Evolutionary conservation across 2,888 invertebrate genomes (phyloP).

Genomic region (Hypomecis atomaria): DNA sequence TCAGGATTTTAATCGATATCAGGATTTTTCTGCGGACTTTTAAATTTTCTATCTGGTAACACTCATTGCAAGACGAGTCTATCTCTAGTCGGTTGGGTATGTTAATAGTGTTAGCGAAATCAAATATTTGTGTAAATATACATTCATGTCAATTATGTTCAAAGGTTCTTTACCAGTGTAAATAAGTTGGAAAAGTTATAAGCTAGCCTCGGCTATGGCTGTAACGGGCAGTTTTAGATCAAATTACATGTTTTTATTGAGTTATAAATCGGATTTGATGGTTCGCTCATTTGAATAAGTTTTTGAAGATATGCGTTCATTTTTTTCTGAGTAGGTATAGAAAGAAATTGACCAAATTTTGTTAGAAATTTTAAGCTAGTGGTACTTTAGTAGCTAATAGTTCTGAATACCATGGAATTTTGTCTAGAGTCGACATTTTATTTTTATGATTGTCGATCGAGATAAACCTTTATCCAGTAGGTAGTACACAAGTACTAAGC

Average conservation of each 20-base stretch:
- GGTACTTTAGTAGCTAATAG: not conserved
- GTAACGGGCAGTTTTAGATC: conserved; percentile 34
- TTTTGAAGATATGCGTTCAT: conserved; percentile 13
- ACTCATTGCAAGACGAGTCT: conserved; percentile 43
- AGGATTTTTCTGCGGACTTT: too few species aligned
- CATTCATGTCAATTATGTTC: conserved; percentile 52
- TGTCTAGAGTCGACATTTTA: not conserved
- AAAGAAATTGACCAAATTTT: too few species aligned
- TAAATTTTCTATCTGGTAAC: too few species aligned
- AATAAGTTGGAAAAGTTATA: conserved; percentile 32
- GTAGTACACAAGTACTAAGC: too few species aligned
- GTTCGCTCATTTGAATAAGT: conserved; percentile 29
- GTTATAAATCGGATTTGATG: conserved; percentile 31
- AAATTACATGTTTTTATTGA: conserved; percentile 34
- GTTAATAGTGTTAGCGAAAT: conserved; percentile 60
- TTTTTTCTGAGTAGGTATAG: not conserved
- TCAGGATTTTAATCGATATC: too few species aligned
- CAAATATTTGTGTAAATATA: conserved; percentile 56
- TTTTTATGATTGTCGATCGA: too few species aligned
- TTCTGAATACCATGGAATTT: not conserved
- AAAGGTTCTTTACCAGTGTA: conserved; percentile 43
- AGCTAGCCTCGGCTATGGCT: conserved; percentile 21
- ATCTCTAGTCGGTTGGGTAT: conserved; percentile 51
- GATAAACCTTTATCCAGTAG: too few species aligned
- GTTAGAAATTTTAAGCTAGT: too few species aligned